phyloP scores from a whole-genome alignment of 1,140 invertebrate genomes.

The Asbolus verrucosus region DNA sequence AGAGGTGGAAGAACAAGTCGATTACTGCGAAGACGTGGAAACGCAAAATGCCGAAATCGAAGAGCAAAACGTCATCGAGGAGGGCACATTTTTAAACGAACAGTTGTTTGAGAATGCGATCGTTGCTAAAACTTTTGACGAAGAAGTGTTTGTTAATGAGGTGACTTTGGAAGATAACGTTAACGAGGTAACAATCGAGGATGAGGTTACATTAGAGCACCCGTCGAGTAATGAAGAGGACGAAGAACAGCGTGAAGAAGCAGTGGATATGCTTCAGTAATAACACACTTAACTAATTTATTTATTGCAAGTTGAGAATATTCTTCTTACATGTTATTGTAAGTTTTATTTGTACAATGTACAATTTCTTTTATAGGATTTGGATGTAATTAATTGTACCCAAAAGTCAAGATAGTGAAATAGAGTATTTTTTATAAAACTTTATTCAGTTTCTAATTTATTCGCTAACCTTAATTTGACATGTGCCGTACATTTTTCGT shows the following conservation, averaged over 20 bases:
- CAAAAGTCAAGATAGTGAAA: constrained; percentile 41
- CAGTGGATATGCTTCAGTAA: constrained; percentile 39
- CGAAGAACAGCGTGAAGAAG: constrained; percentile 17
- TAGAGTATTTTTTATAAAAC: constrained; percentile 43
- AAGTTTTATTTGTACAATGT: constrained; percentile 46
- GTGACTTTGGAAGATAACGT: constrained; percentile 61
- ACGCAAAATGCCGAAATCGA: constrained; percentile 41
- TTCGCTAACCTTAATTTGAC: constrained; percentile 31
- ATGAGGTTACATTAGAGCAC: constrained; percentile 49
- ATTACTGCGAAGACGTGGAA: constrained; percentile 43
- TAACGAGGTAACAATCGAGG: constrained; percentile 59
- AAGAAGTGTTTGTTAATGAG: constrained; percentile 60
- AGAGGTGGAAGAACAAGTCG: constrained; percentile 47
- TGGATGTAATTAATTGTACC: constrained; percentile 45
- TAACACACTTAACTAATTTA: constrained; percentile 43
- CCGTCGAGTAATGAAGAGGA: constrained; percentile 22
- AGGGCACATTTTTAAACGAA: constrained; percentile 55
- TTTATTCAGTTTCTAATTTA: constrained; percentile 34
- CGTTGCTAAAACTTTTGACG: constrained; percentile 50
- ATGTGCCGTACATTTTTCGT: constrained; percentile 31
- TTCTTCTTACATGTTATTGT: constrained; percentile 43
- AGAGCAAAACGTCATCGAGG: constrained; percentile 41
- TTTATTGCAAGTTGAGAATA: constrained; percentile 41
- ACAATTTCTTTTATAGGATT: constrained; percentile 45
- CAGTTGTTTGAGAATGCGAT: constrained; percentile 56